Evolutionary conservation across 2,888 invertebrate species (phyloP).

Genomic region (Callinectes sapidus): DNA sequence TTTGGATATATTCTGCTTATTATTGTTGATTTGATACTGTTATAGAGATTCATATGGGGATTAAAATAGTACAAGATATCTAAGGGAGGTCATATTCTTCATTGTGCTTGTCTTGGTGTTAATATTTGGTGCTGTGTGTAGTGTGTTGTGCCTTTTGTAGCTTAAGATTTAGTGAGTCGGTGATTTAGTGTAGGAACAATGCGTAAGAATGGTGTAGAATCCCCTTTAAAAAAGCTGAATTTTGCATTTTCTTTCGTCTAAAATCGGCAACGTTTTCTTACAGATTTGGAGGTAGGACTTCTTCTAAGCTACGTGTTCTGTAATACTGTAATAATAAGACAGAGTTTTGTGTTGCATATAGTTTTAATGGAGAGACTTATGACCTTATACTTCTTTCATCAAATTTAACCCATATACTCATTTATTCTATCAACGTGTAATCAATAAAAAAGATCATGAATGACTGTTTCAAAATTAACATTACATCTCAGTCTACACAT

Average conservation of each 20-base stretch:
- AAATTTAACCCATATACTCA: neutral
- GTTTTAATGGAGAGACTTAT: neutral
- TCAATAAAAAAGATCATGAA: too few relatives aligned
- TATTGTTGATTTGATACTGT: too few relatives aligned
- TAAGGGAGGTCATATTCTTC: too few relatives aligned
- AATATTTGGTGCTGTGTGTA: too few relatives aligned
- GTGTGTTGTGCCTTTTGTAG: neutral
- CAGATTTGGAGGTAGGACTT: neutral
- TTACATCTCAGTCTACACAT: too few relatives aligned
- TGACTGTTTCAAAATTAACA: too few relatives aligned
- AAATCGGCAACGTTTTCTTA: neutral
- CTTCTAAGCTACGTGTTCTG: neutral
- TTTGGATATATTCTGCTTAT: too few relatives aligned
- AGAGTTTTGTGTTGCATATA: neutral
- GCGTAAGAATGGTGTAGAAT: neutral
- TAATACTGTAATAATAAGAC: neutral
- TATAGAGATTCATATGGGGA: too few relatives aligned
- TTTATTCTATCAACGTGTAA: neutral
- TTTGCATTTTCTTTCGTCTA: neutral
- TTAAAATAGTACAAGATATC: too few relatives aligned
- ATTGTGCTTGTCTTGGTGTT: too few relatives aligned
- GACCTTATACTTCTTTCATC: neutral
- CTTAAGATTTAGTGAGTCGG: neutral
- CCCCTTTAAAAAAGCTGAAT: neutral
- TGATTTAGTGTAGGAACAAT: neutral